These are phyloP conservation scores for Marcusenius ussheri DNA, from an alignment of 2,113 vertebrate genomes.

Conservation along the genomic window DNA sequence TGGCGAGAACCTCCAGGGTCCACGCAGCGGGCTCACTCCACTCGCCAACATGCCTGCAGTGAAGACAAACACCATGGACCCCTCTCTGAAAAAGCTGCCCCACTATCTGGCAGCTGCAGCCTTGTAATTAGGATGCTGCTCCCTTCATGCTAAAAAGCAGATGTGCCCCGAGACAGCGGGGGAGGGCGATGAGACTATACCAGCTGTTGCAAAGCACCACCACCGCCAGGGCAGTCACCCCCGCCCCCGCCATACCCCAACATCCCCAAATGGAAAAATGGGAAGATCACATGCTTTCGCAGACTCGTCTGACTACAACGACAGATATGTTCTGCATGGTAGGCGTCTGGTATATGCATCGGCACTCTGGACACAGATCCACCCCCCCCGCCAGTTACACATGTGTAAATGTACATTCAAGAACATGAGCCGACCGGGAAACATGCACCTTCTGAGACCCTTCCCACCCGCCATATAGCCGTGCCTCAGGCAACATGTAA, in stretches of 20 bases:
- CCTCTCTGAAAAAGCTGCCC: conserved; percentile 17
- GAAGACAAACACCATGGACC: not conserved
- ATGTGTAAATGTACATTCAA: not conserved
- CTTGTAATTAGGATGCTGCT: conserved; percentile 63
- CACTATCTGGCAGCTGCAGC: conserved; percentile 51
- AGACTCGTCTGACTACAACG: not conserved
- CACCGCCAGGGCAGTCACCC: conserved; percentile 37
- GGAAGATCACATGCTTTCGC: conserved; percentile 27
- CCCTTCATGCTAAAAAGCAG: conserved; percentile 54
- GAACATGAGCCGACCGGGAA: not conserved
- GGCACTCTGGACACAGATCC: not conserved
- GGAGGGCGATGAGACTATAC: conserved; percentile 44
- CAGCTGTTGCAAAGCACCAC: conserved; percentile 50
- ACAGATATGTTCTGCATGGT: not conserved
- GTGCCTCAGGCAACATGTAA: not conserved
- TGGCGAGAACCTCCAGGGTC: not conserved
- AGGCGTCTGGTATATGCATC: not conserved
- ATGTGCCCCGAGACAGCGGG: conserved; percentile 49
- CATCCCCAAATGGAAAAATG: conserved; percentile 38
- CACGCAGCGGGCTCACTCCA: not conserved
- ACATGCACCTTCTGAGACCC: not conserved
- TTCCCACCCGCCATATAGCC: not conserved
- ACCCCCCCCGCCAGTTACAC: not conserved
- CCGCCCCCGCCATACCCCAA: not conserved
- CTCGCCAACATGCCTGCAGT: not conserved